A percentile compares a stretch with the other conserved stretches of the same genome.
phyloP scores from a whole-genome alignment of 2,888 invertebrate genomes.

The Melanophora roralis region DNA sequence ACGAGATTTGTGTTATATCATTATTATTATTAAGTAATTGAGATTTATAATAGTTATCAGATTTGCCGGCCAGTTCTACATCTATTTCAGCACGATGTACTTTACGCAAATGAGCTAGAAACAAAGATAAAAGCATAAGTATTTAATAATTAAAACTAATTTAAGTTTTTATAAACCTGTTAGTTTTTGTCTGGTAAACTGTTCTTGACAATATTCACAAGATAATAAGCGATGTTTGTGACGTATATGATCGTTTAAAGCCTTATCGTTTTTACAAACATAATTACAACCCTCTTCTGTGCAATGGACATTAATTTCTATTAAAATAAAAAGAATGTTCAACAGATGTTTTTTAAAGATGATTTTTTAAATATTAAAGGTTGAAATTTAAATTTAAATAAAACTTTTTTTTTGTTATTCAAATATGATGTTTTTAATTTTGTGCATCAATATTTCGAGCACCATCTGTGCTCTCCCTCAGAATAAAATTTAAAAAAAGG shows the following conservation, averaged over 20 bases:
- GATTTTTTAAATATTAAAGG: too few relatives aligned
- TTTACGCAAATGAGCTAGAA: slow-evolving; percentile 63
- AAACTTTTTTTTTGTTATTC: too few relatives aligned
- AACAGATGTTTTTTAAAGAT: too few relatives aligned
- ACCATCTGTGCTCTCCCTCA: too few relatives aligned
- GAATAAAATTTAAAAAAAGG: too few relatives aligned
- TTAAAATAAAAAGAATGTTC: neutral
- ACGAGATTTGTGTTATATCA: slow-evolving; percentile 60
- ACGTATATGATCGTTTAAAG: slow-evolving; percentile 63
- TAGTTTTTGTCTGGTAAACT: slow-evolving; percentile 62
- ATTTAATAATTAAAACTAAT: neutral
- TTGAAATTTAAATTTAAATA: too few relatives aligned
- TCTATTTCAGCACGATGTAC: slow-evolving; percentile 60
- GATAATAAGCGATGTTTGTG: slow-evolving; percentile 63
- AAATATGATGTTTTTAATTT: too few relatives aligned
- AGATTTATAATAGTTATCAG: slow-evolving; percentile 57
- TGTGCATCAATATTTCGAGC: too few relatives aligned
- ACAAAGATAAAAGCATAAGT: neutral
- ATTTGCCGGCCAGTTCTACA: slow-evolving; percentile 42
- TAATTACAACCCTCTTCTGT: slow-evolving; percentile 60
- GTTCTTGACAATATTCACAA: slow-evolving; percentile 64
- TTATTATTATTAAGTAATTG: slow-evolving; percentile 62
- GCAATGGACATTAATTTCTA: slow-evolving; percentile 59
- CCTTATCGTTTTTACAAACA: slow-evolving; percentile 61
- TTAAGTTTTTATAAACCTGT: slow-evolving; percentile 26